Evolutionary conservation across 2,888 invertebrate genomes (phyloP).

Genomic region (Dryadula phaetusa): DNA sequence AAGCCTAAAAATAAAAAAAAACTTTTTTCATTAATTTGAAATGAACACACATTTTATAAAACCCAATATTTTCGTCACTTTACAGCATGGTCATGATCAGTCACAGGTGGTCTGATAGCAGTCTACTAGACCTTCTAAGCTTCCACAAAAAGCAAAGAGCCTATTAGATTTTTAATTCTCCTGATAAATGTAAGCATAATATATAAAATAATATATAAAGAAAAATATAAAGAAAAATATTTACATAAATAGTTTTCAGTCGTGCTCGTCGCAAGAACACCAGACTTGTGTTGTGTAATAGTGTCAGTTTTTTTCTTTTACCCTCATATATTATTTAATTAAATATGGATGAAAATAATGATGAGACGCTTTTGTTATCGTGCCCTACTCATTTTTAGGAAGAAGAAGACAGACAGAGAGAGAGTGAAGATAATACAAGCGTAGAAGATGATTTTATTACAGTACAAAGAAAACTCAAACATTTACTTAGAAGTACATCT

Average conservation of each 20-base stretch:
- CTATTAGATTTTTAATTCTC: too few relatives aligned
- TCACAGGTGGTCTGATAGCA: too few relatives aligned
- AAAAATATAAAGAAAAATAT: too few relatives aligned
- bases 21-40: too few relatives aligned
- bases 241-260: too few relatives aligned
- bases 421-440: constrained; percentile 13
- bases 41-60: neutral
- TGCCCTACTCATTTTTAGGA: constrained; percentile 6
- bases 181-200: too few relatives aligned
- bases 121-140: too few relatives aligned
- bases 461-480: constrained; percentile 22
- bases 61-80: too few relatives aligned
- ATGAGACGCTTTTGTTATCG: neutral
- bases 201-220: too few relatives aligned
- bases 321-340: constrained; percentile 13
- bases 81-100: too few relatives aligned
- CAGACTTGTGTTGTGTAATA: neutral
- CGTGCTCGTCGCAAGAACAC: constrained; percentile 23
- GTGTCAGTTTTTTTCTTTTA: constrained; percentile 11
- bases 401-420: neutral
- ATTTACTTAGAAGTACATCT: neutral
- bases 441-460: constrained; percentile 19
- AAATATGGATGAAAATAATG: neutral
- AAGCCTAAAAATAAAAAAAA: constrained; percentile 86
- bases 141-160: too few relatives aligned